Percentiles rank a stretch among this genome's conserved stretches.
These are phyloP conservation scores for Pygocentrus nattereri DNA, from an alignment of 2,797 vertebrate species.

Conservation along the genomic window DNA sequence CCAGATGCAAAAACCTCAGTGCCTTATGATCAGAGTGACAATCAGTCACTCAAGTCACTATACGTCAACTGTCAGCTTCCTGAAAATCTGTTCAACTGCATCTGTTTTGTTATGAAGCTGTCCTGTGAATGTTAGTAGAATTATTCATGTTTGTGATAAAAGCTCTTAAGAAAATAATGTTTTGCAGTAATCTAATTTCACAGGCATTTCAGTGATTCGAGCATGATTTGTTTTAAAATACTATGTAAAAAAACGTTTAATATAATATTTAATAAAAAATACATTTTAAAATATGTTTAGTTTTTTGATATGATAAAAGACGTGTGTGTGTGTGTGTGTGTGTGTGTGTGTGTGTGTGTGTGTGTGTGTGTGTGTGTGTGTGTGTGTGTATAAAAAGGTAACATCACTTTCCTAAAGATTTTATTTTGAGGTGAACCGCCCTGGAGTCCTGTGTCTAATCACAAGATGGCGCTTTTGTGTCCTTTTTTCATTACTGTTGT, in stretches of 20 bases:
- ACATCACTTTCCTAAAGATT: no score
- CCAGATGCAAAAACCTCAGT: slow-evolving; percentile 32
- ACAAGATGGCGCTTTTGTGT: background rate
- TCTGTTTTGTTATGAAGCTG: background rate
- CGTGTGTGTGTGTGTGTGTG: no score
- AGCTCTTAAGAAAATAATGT: background rate
- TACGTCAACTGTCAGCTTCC: slow-evolving; percentile 17
- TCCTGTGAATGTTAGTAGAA: background rate
- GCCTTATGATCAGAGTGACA: slow-evolving; percentile 45
- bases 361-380: background rate
- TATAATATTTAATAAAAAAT: slow-evolving; percentile 45
- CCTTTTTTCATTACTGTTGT: background rate
- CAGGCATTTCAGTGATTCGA: slow-evolving; percentile 30
- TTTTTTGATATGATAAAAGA: background rate
- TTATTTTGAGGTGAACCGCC: background rate
- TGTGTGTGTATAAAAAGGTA: no score
- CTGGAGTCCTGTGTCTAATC: background rate
- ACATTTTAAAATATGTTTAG: background rate
- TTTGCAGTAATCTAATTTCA: slow-evolving; percentile 6
- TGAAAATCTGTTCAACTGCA: slow-evolving; percentile 12
- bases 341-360: no score
- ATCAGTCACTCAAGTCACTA: background rate
- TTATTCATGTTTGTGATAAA: background rate
- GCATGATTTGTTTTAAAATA: slow-evolving; percentile 21
- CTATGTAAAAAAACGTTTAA: slow-evolving; percentile 26